Base-by-base conservation (phyloP, 1,140 invertebrate genomes). In the Drosophila pallidifrons region DNA sequence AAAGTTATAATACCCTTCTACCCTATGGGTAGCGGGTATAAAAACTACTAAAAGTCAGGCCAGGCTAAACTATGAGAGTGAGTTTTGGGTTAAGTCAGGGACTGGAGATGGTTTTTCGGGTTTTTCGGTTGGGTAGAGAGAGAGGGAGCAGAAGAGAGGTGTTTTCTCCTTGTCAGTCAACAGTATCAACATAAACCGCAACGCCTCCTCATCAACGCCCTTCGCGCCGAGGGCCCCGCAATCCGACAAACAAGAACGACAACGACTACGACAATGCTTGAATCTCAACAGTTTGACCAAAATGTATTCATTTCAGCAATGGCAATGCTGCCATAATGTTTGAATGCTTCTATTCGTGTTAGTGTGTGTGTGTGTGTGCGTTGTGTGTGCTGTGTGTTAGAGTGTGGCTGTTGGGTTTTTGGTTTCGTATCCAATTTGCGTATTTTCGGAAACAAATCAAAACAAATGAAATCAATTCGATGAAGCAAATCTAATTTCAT, bases 401-500 rank as follows among this genome's bases (percentile, higher is more conserved):
- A 28, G 65, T 65, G 47, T 35, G 43, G 13, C 25, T 46, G 52
- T 66, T 45, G 52, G 51, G 52, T 66, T 63, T 63, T 55, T 55
- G 69, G 72, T 75, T 69, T 70, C 66, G 66, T 68, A 88, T 88
- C 83, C 83, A 88, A 87, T 87, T 88, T 87, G 82, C 82, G 79
- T 88, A 88, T 87, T 87, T 87, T 82, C 51, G 63, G 82, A 88
- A 87, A 87, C 83, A 87, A 87, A 87, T 88, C 83, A 87, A 87
- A 81, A 76, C 76, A 81, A 81, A 87, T 87, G 83, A 87, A 87
- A 87, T 87, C 83, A 87, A 87, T 88, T 87, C 83, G 87, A 88
- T 87, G 83, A 78, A 87, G 83, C 83, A 87, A 88, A 87, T 87
- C 80, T 88, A 87, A 87, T 87, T 87, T 87, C 77, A 87, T 88